Evolutionary conservation across 2,888 invertebrate species (phyloP).

Genomic region (Acleris cristana): DNA sequence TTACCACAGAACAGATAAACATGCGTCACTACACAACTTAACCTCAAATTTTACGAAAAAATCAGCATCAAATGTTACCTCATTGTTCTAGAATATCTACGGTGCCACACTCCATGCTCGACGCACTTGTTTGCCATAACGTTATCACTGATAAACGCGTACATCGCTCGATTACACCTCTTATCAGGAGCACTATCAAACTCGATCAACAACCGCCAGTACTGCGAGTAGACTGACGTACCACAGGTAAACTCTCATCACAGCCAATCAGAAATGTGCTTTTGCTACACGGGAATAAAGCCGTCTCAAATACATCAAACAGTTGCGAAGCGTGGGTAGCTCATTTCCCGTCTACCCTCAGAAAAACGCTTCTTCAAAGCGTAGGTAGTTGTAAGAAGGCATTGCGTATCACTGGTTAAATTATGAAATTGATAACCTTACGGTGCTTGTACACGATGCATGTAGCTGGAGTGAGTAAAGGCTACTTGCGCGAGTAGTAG

Average conservation of each 20-base stretch:
- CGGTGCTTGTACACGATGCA: too few relatives aligned
- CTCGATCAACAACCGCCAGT: conserved; percentile 60
- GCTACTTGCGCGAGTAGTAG: too few relatives aligned
- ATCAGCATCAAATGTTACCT: conserved; percentile 55
- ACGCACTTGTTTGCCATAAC: conserved; percentile 68
- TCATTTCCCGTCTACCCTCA: background rate
- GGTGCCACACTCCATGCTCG: conserved; percentile 60
- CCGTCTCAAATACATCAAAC: background rate
- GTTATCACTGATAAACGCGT: conserved; percentile 77
- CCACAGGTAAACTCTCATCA: background rate
- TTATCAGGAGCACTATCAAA: conserved; percentile 70
- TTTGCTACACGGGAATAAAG: background rate
- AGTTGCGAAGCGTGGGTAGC: conserved; percentile 14
- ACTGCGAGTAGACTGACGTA: conserved; percentile 23
- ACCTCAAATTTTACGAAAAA: conserved; percentile 19
- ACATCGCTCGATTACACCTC: conserved; percentile 74
- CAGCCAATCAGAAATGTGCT: conserved; percentile 3
- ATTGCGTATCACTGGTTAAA: background rate
- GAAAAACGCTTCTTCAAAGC: background rate
- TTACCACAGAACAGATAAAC: background rate
- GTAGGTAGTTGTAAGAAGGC: background rate
- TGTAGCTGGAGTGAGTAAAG: too few relatives aligned
- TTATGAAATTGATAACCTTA: too few relatives aligned
- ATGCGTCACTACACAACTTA: conserved; percentile 3
- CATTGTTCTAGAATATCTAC: conserved; percentile 61